Percentiles rank a stretch among this genome's conserved stretches.
These are phyloP conservation scores for Chirona hameri DNA, from an alignment of 2,888 invertebrate species.

Conservation along the genomic window DNA sequence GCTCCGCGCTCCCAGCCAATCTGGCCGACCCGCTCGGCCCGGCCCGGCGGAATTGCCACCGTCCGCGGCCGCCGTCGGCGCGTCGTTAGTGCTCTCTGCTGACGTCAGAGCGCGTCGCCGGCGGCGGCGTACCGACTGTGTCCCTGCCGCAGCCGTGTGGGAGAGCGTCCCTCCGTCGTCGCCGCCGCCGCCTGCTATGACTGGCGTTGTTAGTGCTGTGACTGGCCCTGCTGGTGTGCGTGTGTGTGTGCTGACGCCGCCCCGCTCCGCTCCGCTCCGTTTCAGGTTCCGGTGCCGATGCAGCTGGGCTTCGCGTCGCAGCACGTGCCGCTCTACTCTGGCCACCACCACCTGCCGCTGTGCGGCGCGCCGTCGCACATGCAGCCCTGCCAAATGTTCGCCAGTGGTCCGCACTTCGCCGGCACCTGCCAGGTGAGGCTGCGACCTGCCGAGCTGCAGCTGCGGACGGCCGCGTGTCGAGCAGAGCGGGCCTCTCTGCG, in stretches of 20 bases:
- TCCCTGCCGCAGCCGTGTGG: too few relatives aligned
- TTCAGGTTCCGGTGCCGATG: slow-evolving; percentile 8
- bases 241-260: not conserved
- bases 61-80: too few relatives aligned
- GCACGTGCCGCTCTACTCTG: slow-evolving; percentile 8
- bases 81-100: too few relatives aligned
- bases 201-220: too few relatives aligned
- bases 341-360: slow-evolving; percentile 11
- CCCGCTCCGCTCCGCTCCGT: not conserved
- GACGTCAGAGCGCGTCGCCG: too few relatives aligned
- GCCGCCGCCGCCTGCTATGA: too few relatives aligned
- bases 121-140: not conserved
- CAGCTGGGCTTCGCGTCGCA: not conserved
- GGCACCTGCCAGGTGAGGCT: slow-evolving; percentile 1
- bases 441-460: not conserved
- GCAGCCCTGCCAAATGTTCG: slow-evolving; percentile 22
- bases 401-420: slow-evolving; percentile 6
- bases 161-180: too few relatives aligned
- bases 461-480: not conserved
- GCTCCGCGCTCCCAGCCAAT: too few relatives aligned
- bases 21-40: too few relatives aligned
- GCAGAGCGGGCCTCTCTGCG: not conserved
- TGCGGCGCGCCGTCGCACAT: slow-evolving; percentile 7
- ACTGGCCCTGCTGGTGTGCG: too few relatives aligned
- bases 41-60: too few relatives aligned